These are phyloP conservation scores for Masticophis lateralis DNA, from an alignment of 2,797 vertebrate genomes.

Conservation along the genomic window DNA sequence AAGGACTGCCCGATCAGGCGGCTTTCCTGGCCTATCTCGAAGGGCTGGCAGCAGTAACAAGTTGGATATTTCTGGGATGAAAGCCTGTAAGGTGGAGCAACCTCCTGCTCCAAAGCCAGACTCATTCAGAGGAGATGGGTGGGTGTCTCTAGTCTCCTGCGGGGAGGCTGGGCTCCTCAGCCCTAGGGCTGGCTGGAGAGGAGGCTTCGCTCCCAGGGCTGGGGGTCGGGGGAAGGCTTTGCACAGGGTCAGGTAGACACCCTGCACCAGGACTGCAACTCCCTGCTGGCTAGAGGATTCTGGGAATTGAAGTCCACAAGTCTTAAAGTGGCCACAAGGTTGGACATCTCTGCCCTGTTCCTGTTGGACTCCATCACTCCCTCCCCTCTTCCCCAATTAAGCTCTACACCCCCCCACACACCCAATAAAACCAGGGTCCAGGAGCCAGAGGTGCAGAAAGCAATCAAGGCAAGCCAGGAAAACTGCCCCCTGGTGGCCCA, in stretches of 20 bases:
- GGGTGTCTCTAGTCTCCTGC: too few relatives aligned
- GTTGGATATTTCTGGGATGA: not conserved
- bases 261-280: too few relatives aligned
- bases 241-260: not conserved
- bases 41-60: not conserved
- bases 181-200: too few relatives aligned
- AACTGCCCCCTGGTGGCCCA: not conserved
- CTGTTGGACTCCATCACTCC: not conserved
- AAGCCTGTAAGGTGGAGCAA: too few relatives aligned
- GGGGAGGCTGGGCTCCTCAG: not conserved
- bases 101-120: too few relatives aligned
- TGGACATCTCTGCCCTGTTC: not conserved
- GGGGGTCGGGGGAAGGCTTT: not conserved
- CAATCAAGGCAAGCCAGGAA: too few relatives aligned
- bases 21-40: not conserved
- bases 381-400: not conserved
- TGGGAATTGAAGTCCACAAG: not conserved
- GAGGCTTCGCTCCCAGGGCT: not conserved
- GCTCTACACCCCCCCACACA: fast-evolving
- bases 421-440: too few relatives aligned
- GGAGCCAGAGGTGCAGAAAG: fast-evolving
- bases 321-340: too few relatives aligned
- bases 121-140: fast-evolving
- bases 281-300: not conserved
- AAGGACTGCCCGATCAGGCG: fast-evolving